Evolutionary conservation across 2,113 vertebrate genomes (phyloP).

Genomic region (Scolopax mira): DNA sequence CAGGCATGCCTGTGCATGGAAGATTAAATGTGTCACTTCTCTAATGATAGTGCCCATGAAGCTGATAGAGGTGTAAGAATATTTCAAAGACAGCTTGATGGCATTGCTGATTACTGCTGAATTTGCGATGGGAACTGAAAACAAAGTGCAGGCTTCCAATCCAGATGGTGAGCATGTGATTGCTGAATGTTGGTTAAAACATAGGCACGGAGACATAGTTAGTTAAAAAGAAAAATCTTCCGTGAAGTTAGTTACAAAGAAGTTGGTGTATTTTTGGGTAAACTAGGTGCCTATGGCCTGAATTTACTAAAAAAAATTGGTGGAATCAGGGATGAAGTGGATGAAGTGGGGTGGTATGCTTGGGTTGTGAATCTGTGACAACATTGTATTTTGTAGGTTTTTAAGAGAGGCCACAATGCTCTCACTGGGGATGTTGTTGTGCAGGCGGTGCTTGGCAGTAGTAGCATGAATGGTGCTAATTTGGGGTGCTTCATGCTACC

Average conservation of each 20-base stretch:
- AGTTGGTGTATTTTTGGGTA: background rate
- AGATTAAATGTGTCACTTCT: background rate
- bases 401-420: background rate
- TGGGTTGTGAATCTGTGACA: background rate
- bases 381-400: background rate
- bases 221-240: background rate
- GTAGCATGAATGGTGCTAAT: background rate
- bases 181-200: background rate
- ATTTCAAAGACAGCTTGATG: conserved; percentile 1
- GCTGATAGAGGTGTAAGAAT: background rate
- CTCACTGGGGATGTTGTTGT: background rate
- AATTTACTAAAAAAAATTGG: background rate
- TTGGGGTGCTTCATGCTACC: background rate
- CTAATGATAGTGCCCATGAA: background rate
- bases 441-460: background rate
- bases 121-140: background rate
- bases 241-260: background rate
- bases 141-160: background rate
- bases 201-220: background rate
- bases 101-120: background rate
- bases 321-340: background rate
- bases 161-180: background rate
- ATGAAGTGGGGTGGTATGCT: background rate
- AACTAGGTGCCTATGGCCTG: background rate
- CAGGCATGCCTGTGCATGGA: background rate